These are phyloP conservation scores for Phylloscopus whistleri DNA, from an alignment of 2,113 vertebrate genomes.

Conservation along the genomic window DNA sequence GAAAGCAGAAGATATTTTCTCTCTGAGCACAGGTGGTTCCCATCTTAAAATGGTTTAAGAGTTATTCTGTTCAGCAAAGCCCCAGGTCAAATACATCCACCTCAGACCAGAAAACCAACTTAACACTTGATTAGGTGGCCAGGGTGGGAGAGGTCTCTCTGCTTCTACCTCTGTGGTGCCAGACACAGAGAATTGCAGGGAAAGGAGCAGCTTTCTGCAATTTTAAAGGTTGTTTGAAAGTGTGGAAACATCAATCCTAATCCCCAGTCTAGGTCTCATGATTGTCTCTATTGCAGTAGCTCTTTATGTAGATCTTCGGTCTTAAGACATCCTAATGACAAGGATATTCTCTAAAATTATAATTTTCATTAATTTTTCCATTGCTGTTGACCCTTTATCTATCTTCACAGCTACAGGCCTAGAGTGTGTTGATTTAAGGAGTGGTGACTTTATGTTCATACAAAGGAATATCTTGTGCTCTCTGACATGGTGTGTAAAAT, in stretches of 20 bases:
- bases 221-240: background rate
- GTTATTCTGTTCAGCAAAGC: background rate
- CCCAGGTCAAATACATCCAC: background rate
- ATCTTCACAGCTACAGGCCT: background rate
- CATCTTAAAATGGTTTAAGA: background rate
- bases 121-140: background rate
- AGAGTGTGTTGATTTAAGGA: background rate
- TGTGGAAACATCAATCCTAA: background rate
- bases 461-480: background rate
- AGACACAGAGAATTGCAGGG: background rate
- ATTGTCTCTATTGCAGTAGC: background rate
- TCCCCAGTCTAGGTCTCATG: background rate
- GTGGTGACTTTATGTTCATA: background rate
- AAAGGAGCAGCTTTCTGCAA: background rate
- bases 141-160: background rate
- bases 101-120: background rate
- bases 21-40: background rate
- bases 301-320: background rate
- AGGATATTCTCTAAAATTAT: background rate
- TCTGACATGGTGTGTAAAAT: background rate
- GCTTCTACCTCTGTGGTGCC: background rate
- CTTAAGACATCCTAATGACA: background rate
- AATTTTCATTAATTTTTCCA: background rate
- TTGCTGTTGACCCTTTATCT: background rate
- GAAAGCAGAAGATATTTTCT: background rate